Evolutionary conservation across 2,797 vertebrate species (phyloP).

Genomic region (Sebastes oblongus): DNA sequence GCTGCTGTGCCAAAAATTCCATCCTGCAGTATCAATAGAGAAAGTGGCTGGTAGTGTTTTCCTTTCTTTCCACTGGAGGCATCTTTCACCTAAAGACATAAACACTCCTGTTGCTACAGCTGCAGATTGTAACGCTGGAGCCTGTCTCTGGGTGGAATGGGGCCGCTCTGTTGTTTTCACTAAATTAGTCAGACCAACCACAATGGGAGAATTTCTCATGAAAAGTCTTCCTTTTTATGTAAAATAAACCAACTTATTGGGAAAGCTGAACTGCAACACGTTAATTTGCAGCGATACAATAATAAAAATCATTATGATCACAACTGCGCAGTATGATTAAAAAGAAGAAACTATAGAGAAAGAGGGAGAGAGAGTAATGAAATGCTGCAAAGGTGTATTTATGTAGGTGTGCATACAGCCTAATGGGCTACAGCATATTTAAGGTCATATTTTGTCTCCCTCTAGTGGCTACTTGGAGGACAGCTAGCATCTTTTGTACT

Average conservation of each 20-base stretch:
- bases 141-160: conserved; percentile 33
- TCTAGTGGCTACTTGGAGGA: conserved; percentile 43
- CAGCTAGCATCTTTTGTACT: background rate
- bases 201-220: conserved; percentile 12
- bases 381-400: background rate
- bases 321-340: background rate
- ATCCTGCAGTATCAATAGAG: background rate
- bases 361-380: background rate
- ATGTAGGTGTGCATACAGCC: background rate
- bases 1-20: background rate
- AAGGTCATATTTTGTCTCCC: conserved; percentile 48
- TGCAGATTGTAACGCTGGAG: conserved; percentile 24
- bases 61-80: conserved; percentile 31
- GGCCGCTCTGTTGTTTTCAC: conserved; percentile 21
- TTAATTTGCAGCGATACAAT: background rate
- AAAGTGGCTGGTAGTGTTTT: conserved; percentile 19
- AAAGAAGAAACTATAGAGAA: background rate
- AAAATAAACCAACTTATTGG: background rate
- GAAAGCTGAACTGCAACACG: background rate
- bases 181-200: conserved; percentile 37
- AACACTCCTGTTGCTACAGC: conserved; percentile 56
- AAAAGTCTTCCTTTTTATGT: background rate
- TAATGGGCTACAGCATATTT: background rate
- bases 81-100: conserved; percentile 46
- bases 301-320: background rate